A percentile compares a stretch with the other conserved stretches of the same genome.
phyloP scores from a whole-genome alignment of 37 sponge, comb jelly and placozoan species.

The Halisarca cf. caerulea region DNA sequence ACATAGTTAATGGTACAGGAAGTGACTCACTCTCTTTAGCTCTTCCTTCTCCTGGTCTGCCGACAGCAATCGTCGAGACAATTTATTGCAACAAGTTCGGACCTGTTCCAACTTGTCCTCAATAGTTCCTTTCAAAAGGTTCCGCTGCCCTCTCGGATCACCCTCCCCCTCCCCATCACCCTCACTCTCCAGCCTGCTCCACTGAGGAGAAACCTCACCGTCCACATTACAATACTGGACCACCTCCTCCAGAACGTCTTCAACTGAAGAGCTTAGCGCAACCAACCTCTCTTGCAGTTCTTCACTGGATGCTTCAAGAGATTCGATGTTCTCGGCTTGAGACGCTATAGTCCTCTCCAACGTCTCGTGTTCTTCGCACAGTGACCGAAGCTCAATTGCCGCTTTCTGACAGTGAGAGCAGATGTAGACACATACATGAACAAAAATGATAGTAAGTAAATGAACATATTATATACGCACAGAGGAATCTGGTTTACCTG shows the following conservation, averaged over 20 bases:
- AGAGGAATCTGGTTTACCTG: too few species aligned
- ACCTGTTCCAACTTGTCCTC: slow-evolving; percentile 10
- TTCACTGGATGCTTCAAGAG: slow-evolving; percentile 4
- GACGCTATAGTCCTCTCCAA: background rate
- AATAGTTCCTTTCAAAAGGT: background rate
- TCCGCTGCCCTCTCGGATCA: too few species aligned
- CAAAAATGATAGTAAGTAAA: too few species aligned
- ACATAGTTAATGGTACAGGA: too few species aligned
- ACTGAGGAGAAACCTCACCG: background rate
- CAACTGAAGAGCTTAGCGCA: background rate
- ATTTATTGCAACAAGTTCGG: background rate
- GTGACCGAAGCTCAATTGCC: background rate
- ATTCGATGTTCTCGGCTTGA: background rate
- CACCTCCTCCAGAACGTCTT: background rate
- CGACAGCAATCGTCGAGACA: background rate
- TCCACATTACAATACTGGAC: background rate
- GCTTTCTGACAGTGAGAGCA: background rate
- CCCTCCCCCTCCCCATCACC: background rate
- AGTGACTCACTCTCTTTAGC: background rate
- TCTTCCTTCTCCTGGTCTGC: background rate
- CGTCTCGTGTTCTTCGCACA: background rate
- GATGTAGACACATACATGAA: background rate
- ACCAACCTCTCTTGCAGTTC: slow-evolving; percentile 23
- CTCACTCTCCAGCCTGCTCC: slow-evolving; percentile 42
- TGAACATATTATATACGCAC: too few species aligned